A percentile compares a stretch with the other conserved stretches of the same genome.
phyloP scores from a whole-genome alignment of 2,888 invertebrate genomes.

The Drosophila putrida region DNA sequence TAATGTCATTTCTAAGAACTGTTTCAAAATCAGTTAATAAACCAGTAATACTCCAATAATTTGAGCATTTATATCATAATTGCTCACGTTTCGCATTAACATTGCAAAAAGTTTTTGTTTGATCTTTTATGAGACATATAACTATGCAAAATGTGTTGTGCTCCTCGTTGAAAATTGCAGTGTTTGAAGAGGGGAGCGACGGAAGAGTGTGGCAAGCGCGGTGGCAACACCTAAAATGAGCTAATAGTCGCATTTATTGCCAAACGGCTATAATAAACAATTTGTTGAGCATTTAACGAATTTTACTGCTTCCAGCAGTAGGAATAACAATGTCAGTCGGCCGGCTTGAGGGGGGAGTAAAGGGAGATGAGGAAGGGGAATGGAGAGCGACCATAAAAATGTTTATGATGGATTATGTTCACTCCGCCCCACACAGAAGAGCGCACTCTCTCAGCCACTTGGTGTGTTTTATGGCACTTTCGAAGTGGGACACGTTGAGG shows the following conservation, averaged over 20 bases:
- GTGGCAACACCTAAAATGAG: constrained; percentile 80
- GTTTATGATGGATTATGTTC: constrained; percentile 81
- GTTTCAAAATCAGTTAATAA: background rate
- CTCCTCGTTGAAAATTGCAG: background rate
- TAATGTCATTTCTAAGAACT: too few species aligned
- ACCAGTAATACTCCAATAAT: background rate
- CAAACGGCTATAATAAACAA: constrained; percentile 81
- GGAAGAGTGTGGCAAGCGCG: constrained; percentile 50
- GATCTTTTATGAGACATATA: constrained; percentile 11
- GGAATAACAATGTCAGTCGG: constrained; percentile 49
- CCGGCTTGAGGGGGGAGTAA: constrained; percentile 4
- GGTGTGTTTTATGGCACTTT: constrained; percentile 76
- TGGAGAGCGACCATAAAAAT: constrained; percentile 78
- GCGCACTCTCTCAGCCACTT: constrained; percentile 60
- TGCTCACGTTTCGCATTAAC: constrained; percentile 19
- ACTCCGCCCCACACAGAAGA: constrained; percentile 35
- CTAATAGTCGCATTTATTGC: constrained; percentile 79
- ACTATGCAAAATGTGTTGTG: constrained; percentile 16
- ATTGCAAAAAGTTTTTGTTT: constrained; percentile 3
- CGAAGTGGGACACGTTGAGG: constrained; percentile 72
- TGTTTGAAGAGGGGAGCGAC: background rate
- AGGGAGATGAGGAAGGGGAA: background rate
- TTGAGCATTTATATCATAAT: background rate
- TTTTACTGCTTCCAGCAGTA: constrained; percentile 79
- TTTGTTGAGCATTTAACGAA: constrained; percentile 83